phyloP scores from a whole-genome alignment of 1,140 invertebrate genomes.

The Antheraea mylitta region DNA sequence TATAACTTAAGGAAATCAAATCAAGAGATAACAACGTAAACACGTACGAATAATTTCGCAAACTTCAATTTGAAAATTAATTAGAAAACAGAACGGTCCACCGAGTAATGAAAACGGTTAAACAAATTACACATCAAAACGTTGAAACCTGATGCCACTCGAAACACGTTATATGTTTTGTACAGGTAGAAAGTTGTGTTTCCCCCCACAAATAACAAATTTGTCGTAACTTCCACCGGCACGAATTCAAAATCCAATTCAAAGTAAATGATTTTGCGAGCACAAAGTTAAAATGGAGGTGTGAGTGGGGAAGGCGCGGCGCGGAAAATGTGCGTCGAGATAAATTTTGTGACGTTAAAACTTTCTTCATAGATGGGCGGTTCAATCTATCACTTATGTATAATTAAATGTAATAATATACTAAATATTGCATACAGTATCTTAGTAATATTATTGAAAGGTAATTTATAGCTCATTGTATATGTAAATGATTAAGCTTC shows the following conservation, averaged over 20 bases:
- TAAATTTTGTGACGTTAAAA: not conserved
- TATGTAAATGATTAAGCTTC: no score
- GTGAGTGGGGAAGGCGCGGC: conserved; percentile 2
- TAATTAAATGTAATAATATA: no score
- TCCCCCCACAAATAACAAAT: not conserved
- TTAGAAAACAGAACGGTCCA: not conserved
- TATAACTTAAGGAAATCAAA: not conserved
- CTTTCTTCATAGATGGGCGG: not conserved
- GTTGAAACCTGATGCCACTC: not conserved
- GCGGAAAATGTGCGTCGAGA: not conserved
- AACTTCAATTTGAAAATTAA: not conserved
- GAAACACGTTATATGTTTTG: not conserved
- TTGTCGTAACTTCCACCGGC: conserved; percentile 16
- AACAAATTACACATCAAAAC: not conserved
- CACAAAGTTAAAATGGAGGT: not conserved
- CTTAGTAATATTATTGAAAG: no score
- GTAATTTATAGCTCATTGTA: no score
- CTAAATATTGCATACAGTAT: no score
- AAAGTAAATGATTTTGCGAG: conserved; percentile 17
- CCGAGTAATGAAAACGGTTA: not conserved
- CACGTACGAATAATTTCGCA: not conserved
- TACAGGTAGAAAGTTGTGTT: not conserved
- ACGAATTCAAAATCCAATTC: conserved; percentile 16
- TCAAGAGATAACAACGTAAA: not conserved
- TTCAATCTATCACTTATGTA: not conserved